phyloP scores from a whole-genome alignment of 2,113 vertebrate genomes.

The Pseudois nayaur region DNA sequence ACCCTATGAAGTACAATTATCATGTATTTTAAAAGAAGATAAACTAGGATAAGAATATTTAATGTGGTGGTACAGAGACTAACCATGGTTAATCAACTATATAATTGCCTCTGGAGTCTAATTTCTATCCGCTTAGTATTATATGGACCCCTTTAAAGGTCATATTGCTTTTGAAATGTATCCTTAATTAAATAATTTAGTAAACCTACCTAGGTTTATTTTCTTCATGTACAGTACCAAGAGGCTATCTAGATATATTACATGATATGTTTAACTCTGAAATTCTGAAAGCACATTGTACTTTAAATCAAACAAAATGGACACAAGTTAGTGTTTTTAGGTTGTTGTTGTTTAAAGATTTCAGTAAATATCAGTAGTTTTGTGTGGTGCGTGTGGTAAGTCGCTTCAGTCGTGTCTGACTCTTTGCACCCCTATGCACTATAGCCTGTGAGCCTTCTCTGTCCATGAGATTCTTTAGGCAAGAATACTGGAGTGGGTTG shows the following conservation, averaged over 20 bases:
- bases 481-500: background rate
- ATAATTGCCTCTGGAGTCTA: background rate
- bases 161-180: background rate
- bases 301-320: background rate
- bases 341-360: background rate
- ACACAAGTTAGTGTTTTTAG: background rate
- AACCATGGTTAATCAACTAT: background rate
- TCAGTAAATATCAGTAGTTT: background rate
- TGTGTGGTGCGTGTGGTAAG: background rate
- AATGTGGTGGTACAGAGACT: background rate
- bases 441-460: background rate
- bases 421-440: background rate
- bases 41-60: background rate
- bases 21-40: background rate
- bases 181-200: background rate
- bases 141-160: background rate
- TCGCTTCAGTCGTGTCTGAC: background rate
- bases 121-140: background rate
- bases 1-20: background rate
- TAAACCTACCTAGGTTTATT: background rate
- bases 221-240: background rate
- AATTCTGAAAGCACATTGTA: background rate
- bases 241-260: background rate
- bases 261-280: background rate
- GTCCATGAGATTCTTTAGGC: background rate